phyloP scores from a whole-genome alignment of 23 tunicate species.

The Styela plicata region DNA sequence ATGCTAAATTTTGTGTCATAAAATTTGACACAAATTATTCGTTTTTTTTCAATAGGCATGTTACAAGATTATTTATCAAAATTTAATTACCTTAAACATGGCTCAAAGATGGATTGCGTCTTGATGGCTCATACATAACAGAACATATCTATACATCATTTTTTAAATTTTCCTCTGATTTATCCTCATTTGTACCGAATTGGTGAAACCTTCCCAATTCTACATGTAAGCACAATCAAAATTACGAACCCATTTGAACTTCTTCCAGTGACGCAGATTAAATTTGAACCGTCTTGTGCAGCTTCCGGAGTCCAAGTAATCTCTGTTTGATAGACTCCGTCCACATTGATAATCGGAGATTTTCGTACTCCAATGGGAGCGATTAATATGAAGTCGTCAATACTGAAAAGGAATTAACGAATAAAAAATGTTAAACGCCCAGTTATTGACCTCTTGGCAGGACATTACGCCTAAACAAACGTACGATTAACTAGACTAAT shows the following conservation, averaged over 20 bases:
- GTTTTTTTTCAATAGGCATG: no score
- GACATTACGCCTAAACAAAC: not conserved
- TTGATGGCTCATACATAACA: no score
- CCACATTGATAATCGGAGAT: constrained; percentile 13
- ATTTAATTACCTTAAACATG: no score
- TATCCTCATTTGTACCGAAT: no score
- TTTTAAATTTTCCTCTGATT: no score
- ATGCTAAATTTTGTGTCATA: no score
- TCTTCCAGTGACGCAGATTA: constrained; percentile 37
- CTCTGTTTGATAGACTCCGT: constrained; percentile 18
- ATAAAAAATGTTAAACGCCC: not conserved
- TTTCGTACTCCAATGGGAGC: constrained; percentile 43
- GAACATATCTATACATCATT: no score
- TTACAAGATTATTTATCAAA: no score
- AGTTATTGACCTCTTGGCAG: constrained; percentile 2
- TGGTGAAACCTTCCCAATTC: no score
- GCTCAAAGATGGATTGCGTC: no score
- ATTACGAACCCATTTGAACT: constrained; percentile 31
- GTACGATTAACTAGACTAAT: not conserved
- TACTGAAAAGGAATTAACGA: constrained; percentile 12
- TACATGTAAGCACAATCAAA: not conserved
- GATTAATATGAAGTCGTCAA: constrained; percentile 16
- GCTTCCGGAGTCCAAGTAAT: constrained; percentile 41
- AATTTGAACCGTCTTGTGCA: constrained; percentile 38
- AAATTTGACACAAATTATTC: no score